Conservation (phyloP, 2,888 invertebrate genomes). For the Strigamia maritima region DNA sequence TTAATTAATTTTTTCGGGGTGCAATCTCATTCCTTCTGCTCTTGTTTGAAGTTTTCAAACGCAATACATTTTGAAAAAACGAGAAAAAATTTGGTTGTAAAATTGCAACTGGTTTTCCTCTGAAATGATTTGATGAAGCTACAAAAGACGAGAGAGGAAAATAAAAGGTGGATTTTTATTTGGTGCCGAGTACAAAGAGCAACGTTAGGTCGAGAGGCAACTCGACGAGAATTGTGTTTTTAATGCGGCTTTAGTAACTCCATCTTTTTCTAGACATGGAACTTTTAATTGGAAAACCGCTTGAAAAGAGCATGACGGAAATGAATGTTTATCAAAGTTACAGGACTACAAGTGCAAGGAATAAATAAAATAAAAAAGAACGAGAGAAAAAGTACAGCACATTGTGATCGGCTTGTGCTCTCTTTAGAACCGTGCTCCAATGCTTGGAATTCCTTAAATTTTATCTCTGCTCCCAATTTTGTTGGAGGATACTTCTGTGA, state of each 20-base stretch:
- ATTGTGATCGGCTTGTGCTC: conserved; percentile 26
- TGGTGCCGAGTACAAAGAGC: conserved; percentile 24
- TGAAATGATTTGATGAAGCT: conserved; percentile 29
- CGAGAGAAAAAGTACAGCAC: neutral
- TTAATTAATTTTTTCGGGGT: neutral
- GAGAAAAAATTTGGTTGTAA: conserved; percentile 1
- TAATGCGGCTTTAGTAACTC: conserved; percentile 28
- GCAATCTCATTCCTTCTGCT: neutral
- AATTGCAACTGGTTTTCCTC: conserved; percentile 13
- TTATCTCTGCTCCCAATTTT: conserved; percentile 30
- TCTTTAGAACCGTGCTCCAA: conserved; percentile 14
- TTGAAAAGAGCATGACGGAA: conserved; percentile 25
- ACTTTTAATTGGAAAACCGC: conserved; percentile 3
- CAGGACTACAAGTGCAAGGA: neutral
- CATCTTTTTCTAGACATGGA: neutral
- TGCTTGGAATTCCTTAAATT: conserved; percentile 30
- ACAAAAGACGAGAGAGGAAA: conserved; percentile 28
- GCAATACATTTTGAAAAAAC: neutral
- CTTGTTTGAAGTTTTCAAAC: neutral
- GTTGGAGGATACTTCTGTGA: conserved; percentile 13
- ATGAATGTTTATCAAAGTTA: conserved; percentile 18
- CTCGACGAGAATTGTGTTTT: conserved; percentile 28
- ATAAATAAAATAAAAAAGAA: neutral
- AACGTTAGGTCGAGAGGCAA: conserved; percentile 17
- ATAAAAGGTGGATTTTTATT: conserved; percentile 28